phyloP scores from a whole-genome alignment of 2,113 vertebrate genomes.

The Lophochroa leadbeateri region DNA sequence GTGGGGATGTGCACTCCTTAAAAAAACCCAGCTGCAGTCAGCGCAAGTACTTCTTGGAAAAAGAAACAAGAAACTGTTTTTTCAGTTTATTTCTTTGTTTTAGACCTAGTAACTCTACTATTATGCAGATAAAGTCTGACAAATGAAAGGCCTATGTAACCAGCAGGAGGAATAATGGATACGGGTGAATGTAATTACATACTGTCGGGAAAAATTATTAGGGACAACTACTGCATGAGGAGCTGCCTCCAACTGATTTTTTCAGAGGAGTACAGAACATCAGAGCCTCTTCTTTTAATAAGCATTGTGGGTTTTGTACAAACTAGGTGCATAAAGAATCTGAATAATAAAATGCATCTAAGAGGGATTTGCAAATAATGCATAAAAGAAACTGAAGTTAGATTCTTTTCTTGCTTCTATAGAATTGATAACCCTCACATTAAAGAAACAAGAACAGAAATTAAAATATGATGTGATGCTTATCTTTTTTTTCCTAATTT shows the following conservation, averaged over 20 bases:
- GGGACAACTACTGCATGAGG: constrained; percentile 23
- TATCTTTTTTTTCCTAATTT: background rate
- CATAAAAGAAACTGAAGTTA: background rate
- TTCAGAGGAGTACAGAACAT: background rate
- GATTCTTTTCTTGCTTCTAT: background rate
- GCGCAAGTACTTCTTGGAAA: background rate
- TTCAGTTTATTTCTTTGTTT: background rate
- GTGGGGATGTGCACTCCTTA: background rate
- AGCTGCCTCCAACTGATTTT: constrained; percentile 8
- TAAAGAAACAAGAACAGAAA: background rate
- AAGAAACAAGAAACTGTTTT: background rate
- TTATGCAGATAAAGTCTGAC: background rate
- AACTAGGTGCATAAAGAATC: background rate
- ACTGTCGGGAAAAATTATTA: constrained; percentile 20
- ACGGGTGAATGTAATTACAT: constrained; percentile 23
- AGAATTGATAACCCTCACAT: background rate
- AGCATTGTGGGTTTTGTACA: background rate
- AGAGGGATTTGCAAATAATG: background rate
- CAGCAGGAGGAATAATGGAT: background rate
- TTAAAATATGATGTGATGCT: background rate
- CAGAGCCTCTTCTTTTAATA: background rate
- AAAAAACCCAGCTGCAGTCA: background rate
- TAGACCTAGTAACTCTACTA: background rate
- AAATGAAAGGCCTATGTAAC: background rate
- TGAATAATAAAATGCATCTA: background rate